These are phyloP conservation scores for Cheumatopsyche charites DNA, from an alignment of 1,140 invertebrate genomes.

Conservation along the genomic window DNA sequence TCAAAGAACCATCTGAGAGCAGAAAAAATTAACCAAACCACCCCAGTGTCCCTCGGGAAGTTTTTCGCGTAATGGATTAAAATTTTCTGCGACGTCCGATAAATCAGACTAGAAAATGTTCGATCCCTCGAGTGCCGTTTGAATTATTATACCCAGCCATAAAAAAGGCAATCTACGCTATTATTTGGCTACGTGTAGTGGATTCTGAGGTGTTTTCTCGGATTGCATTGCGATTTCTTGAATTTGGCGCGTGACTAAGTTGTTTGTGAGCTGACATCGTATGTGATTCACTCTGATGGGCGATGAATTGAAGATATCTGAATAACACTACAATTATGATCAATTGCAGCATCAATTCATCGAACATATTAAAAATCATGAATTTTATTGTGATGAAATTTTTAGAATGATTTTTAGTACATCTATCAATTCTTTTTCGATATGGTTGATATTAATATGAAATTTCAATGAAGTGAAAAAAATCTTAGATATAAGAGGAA, in stretches of 20 bases:
- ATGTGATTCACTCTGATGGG: conserved; percentile 2
- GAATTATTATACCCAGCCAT: not conserved
- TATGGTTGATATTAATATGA: no score
- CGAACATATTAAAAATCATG: no score
- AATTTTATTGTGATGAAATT: no score
- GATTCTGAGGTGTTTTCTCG: not conserved
- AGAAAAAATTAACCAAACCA: no score
- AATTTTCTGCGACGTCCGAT: not conserved
- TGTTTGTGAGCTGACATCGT: not conserved
- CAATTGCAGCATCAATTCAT: not conserved
- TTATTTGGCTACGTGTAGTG: not conserved
- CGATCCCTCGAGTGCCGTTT: not conserved
- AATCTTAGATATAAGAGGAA: no score
- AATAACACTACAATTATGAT: not conserved
- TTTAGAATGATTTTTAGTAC: no score
- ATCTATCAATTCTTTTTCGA: no score
- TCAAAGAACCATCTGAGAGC: no score
- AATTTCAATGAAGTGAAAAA: no score
- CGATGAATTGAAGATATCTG: not conserved
- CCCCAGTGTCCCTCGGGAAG: no score
- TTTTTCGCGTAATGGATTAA: conserved; percentile 9
- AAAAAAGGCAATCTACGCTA: not conserved
- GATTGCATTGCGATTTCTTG: no score
- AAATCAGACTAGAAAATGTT: not conserved
- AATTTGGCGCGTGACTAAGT: not conserved